phyloP scores from a whole-genome alignment of 1,140 invertebrate species.

The Vanessa tameamea region DNA sequence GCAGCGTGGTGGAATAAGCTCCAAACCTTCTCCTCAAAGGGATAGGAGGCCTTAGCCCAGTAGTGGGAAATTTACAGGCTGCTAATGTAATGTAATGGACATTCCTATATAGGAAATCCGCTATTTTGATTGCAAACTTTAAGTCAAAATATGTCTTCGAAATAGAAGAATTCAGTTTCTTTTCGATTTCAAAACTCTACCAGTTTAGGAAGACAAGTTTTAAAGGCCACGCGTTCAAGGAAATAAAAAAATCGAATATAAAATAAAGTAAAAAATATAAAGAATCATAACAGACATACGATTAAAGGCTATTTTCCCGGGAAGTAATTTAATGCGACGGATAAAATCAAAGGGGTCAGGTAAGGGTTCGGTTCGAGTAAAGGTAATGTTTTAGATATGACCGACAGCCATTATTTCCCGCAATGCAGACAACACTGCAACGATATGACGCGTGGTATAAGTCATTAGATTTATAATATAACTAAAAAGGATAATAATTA shows the following conservation, averaged over 20 bases:
- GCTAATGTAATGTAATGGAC: too few relatives aligned
- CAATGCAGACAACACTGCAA: slow-evolving; percentile 43
- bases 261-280: background rate
- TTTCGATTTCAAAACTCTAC: too few relatives aligned
- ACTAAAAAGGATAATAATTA: background rate
- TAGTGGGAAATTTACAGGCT: too few relatives aligned
- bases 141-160: too few relatives aligned
- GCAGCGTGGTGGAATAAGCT: too few relatives aligned
- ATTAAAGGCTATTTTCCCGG: slow-evolving; percentile 9
- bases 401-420: slow-evolving; percentile 36
- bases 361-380: slow-evolving; percentile 20
- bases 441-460: slow-evolving; percentile 29
- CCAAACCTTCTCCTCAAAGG: too few relatives aligned
- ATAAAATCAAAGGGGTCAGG: slow-evolving; percentile 37
- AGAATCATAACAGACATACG: slow-evolving; percentile 1
- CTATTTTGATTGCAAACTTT: too few relatives aligned
- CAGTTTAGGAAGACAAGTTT: too few relatives aligned
- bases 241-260: background rate
- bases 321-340: slow-evolving; percentile 28
- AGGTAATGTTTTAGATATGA: slow-evolving; percentile 39
- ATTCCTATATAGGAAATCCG: too few relatives aligned
- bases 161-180: too few relatives aligned
- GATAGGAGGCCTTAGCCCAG: too few relatives aligned
- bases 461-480: background rate
- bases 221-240: background rate